phyloP scores from a whole-genome alignment of 2,113 vertebrate species.

The Damaliscus lunatus region DNA sequence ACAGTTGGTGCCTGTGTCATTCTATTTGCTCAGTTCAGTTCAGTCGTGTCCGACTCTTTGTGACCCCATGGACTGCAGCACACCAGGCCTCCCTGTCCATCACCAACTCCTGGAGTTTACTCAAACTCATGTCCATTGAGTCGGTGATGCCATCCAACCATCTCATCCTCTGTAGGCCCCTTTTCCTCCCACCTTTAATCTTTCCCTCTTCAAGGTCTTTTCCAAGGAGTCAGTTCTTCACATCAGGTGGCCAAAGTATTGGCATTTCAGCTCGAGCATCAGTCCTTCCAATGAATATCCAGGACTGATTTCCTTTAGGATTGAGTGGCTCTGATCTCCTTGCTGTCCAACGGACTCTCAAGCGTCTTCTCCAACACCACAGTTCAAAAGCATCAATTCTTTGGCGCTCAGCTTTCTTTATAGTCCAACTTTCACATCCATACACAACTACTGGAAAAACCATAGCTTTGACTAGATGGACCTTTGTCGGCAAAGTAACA shows the following conservation, averaged over 20 bases:
- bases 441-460: neutral
- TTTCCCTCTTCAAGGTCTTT: neutral
- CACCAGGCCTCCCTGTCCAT: neutral
- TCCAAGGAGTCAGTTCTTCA: neutral
- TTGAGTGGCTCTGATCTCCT: neutral
- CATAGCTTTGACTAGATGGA: neutral
- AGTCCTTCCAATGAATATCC: neutral
- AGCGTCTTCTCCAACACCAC: neutral
- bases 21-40: neutral
- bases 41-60: accelerated
- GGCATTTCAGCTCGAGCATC: neutral
- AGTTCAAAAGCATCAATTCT: neutral
- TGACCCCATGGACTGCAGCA: neutral
- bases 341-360: accelerated
- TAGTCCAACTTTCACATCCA: neutral
- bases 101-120: neutral
- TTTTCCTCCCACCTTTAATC: neutral
- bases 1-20: neutral
- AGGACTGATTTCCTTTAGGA: neutral
- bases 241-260: neutral
- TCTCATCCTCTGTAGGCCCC: neutral
- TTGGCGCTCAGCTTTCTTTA: neutral
- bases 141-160: neutral
- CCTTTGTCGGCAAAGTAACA: neutral
- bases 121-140: neutral